Base-by-base conservation (phyloP, 2,888 invertebrate genomes). In the Cylindroiulus punctatus region DNA sequence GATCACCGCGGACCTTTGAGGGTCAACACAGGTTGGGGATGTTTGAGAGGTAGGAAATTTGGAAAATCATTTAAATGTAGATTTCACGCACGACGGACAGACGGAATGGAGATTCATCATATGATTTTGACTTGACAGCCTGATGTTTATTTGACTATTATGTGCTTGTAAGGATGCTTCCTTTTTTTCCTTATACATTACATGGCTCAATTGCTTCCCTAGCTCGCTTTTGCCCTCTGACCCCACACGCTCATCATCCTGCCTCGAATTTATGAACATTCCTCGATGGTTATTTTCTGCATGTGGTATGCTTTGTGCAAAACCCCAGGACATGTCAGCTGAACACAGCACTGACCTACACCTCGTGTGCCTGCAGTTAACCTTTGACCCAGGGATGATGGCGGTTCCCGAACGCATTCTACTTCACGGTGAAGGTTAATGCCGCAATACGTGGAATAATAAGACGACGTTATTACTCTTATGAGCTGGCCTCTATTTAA, bases 401-500 rank as follows among this genome's bases (percentile, higher is more conserved):
- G 14, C 14, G 76, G 76, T 76, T 76, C 76, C 30, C 26, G 17
- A 76, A 12, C 26, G 30, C 30, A 4, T 76, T 76, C 26, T 26
- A 76, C 26, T 30, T 76, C 76, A 30, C 17, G 30, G 12, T 76
- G 76, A 76, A 76, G 76, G 76, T 76, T 76, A 26, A 76, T 30
- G 76, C 30, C 30, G 26, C 26, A 76, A 76, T 76, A 76, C 76
- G 76, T 30, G 76, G 76, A 76, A 76, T 76, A 76, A 76, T 76
- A 76, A 30, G 26, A 76, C 30, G 30, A 17, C 30, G 26, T 65
- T 65, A 2, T 65, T 65, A 65, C n/a, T n/a, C 52, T 57, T 57
- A 22, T 52, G 3, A 22, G 57, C 10, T 57, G 22, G 8, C n/a
- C 57, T 7, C 22, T 57, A 4, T 57, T 57, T 57, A 76, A 76